These are phyloP conservation scores for Smittia sp. DNA, from an alignment of 2,888 invertebrate species.

Conservation along the genomic window DNA sequence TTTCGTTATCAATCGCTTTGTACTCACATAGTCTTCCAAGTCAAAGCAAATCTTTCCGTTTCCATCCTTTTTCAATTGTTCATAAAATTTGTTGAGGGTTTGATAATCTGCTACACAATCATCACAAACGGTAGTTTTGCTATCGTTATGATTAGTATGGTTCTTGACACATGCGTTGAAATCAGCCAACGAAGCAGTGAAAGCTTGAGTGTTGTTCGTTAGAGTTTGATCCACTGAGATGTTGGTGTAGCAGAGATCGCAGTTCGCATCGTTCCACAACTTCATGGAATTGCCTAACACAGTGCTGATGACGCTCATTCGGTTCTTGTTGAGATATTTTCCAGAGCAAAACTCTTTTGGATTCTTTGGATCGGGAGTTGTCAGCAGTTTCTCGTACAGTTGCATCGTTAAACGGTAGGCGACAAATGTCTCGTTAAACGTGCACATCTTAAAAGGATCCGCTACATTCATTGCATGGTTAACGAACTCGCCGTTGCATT, in stretches of 20 bases:
- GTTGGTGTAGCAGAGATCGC: constrained; percentile 14
- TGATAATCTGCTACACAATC: neutral
- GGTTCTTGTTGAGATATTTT: constrained; percentile 3
- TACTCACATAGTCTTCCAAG: constrained; percentile 31
- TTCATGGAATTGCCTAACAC: neutral
- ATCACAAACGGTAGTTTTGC: neutral
- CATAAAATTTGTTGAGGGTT: neutral
- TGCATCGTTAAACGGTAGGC: neutral
- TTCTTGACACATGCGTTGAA: neutral
- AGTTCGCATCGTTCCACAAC: constrained; percentile 24
- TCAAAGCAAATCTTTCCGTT: constrained; percentile 23
- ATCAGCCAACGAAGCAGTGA: neutral
- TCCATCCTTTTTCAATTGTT: neutral
- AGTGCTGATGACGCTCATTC: neutral
- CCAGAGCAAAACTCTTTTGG: neutral
- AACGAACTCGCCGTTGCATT: neutral
- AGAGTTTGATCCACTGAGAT: neutral
- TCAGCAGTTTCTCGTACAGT: neutral
- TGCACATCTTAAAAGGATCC: constrained; percentile 22
- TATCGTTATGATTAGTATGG: neutral
- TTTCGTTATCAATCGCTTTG: neutral
- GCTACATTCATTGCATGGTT: neutral
- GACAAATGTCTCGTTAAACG: neutral
- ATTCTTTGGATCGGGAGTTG: neutral
- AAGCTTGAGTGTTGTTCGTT: neutral